Conservation (phyloP, 2,113 vertebrate genomes). For the Ceyx margarethae region DNA sequence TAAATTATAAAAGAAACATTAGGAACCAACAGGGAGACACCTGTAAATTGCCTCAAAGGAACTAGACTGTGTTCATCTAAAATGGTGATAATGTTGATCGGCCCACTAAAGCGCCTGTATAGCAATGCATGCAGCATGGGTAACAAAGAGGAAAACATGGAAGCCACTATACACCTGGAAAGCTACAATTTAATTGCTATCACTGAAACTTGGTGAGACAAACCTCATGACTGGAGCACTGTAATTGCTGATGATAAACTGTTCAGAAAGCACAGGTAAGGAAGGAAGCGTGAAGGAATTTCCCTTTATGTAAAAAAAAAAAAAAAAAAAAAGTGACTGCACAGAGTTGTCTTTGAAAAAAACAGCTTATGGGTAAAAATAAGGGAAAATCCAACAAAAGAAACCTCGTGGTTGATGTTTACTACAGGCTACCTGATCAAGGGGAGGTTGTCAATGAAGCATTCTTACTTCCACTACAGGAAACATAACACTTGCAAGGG, state of each 20-base stretch:
- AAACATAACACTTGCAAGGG: not conserved
- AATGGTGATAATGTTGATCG: not conserved
- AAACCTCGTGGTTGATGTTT: not conserved
- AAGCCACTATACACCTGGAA: not conserved
- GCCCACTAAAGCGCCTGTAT: not conserved
- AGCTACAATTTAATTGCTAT: not conserved
- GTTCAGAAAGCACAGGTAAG: not conserved
- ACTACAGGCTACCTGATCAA: not conserved
- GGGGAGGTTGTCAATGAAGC: not conserved
- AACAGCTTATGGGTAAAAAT: not conserved
- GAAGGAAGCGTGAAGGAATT: not conserved
- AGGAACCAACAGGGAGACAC: too few relatives aligned
- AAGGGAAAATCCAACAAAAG: not conserved
- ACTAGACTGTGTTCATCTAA: not conserved
- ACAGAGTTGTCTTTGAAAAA: not conserved
- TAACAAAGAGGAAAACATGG: not conserved
- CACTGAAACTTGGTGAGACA: not conserved
- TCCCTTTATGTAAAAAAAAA: not conserved
- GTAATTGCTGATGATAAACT: not conserved
- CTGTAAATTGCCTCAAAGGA: too few relatives aligned
- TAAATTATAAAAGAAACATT: not conserved
- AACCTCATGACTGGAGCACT: not conserved
- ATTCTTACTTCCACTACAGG: not conserved
- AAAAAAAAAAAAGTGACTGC: not conserved
- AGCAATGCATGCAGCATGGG: not conserved